Conservation (phyloP, 1,140 invertebrate species). For the Pissodes strobi region DNA sequence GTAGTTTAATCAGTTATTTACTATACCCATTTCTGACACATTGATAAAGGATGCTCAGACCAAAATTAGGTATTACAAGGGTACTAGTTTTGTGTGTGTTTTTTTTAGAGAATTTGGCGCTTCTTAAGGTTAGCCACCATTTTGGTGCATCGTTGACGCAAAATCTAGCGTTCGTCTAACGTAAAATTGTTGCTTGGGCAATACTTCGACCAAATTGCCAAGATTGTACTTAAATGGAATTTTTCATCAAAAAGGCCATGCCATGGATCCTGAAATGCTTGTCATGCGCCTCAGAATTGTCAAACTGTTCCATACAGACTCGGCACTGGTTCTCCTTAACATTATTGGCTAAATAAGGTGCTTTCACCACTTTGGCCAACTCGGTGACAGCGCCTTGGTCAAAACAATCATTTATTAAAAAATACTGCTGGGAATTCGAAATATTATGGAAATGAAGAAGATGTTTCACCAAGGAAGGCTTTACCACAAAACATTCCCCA, state of each 20-base stretch:
- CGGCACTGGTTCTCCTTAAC: constrained; percentile 66
- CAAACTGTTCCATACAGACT: constrained; percentile 67
- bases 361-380: constrained; percentile 53
- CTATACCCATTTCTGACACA: too few species aligned
- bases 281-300: constrained; percentile 59
- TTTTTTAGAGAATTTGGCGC: too few species aligned
- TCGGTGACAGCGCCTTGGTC: constrained; percentile 59
- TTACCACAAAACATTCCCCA: constrained; percentile 69
- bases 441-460: constrained; percentile 65
- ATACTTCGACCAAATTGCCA: too few species aligned
- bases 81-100: too few species aligned
- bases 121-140: too few species aligned
- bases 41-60: too few species aligned
- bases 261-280: constrained; percentile 70
- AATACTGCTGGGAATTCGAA: constrained; percentile 61
- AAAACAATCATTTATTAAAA: constrained; percentile 61
- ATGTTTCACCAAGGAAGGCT: constrained; percentile 67
- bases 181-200: too few species aligned
- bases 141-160: too few species aligned
- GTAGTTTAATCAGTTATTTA: too few species aligned
- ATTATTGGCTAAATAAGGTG: constrained; percentile 54
- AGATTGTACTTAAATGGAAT: too few species aligned
- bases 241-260: constrained; percentile 67
- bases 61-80: too few species aligned
- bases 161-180: too few species aligned